These are phyloP conservation scores for Paragorgia papillata DNA, from an alignment of 92 coral and sea anemone species.

Conservation along the genomic window DNA sequence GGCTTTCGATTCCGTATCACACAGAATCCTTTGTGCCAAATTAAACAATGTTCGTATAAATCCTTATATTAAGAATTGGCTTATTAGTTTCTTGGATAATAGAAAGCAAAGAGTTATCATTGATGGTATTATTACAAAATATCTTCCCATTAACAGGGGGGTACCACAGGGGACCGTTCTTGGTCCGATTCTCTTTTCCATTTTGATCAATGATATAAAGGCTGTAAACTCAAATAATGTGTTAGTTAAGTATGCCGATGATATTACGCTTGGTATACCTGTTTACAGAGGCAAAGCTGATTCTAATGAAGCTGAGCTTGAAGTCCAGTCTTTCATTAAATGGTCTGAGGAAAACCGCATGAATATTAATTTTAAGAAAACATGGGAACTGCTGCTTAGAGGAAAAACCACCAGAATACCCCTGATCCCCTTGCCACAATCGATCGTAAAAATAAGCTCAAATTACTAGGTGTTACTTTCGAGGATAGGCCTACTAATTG, in stretches of 20 bases:
- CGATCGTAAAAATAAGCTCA: conserved; percentile 9
- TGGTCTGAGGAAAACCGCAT: conserved; percentile 19
- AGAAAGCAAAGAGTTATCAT: background rate
- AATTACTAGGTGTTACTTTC: conserved; percentile 34
- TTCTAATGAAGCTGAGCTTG: conserved; percentile 1
- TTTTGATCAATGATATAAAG: conserved; percentile 47
- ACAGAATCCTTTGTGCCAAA: background rate
- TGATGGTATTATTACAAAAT: no score
- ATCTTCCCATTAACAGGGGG: no score
- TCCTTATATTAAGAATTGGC: no score
- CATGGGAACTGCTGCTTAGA: no score
- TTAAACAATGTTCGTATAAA: no score
- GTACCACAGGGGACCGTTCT: conserved; percentile 48
- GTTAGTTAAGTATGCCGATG: conserved; percentile 41
- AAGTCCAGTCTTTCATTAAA: conserved; percentile 22
- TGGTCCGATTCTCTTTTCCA: conserved; percentile 48
- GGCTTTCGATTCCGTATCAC: conserved; percentile 52
- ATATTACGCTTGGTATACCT: conserved; percentile 28
- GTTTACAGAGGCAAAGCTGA: no score
- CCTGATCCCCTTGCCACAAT: no score
- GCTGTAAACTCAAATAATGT: conserved; percentile 8
- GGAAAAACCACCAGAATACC: no score
- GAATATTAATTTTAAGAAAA: conserved; percentile 20
- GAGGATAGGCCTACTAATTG: conserved; percentile 38
- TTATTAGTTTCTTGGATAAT: no score